Base-by-base conservation (phyloP, 2,888 invertebrate genomes). In the Creontiades dilutus region DNA sequence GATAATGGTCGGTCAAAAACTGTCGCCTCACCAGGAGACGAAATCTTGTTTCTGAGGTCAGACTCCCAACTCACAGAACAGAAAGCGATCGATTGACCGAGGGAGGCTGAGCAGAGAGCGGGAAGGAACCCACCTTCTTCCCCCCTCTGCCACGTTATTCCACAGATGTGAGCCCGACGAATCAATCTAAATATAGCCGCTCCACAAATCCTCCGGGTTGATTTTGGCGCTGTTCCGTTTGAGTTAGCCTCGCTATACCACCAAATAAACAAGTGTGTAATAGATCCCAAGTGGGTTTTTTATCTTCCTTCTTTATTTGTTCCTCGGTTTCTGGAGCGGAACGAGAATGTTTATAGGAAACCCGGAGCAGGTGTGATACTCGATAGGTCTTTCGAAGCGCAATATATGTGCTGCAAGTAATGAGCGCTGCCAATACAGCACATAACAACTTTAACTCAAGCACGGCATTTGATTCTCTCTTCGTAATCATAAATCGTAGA, bases 251-350 rank as follows among this genome's bases (percentile, higher is more conserved):
- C 47, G 78, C 78, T 46, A 78, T 14, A 78, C 46, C 37, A 78
- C 46, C 78, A 78, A 78, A 78, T 78, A 37, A 78, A 78, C 78
- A 78, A 78, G 46, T 47, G 78, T 16, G 78, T 78, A 78, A 78
- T 78, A 78, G 46, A 47, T 78, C 78, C 16, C 78, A 14, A 46
- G 3, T 78, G 78, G 37, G 37, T 46, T 16, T 46, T 46, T 75
- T 12, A 4, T 52, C 16, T n/a, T n/a, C 52, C 52, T 16, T 52
- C 11, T 52, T 16, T 52, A 16, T 52, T 52, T 52, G 52, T 16
- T 52, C 52, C 14, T 52, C 37, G 2, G 37, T 37, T 37, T 52
- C 52, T 14, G 16, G 52, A 52, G 13, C 52, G 52, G 52, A 52
- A 52, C 52, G 52, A 75, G 12, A 75, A 28, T 75, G 75, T 52